Evolutionary conservation across 2,797 vertebrate species (phyloP), one percentile per base, ranked within the genome.

Genomic region (Lycodopsis pacificus): DNA sequence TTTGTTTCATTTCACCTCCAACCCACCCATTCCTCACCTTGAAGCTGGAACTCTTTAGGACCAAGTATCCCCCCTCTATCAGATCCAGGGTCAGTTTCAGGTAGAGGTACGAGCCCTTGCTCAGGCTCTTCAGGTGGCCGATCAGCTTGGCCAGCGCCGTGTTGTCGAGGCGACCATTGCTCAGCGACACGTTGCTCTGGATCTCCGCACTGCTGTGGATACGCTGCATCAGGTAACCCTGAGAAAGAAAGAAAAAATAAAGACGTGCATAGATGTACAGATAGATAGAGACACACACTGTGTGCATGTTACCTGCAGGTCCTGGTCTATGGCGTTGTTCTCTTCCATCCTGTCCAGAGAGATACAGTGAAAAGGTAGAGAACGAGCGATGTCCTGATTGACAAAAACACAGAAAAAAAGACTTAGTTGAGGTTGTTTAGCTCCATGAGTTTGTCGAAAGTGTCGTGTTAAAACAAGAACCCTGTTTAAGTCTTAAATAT

Each of bases 11-110:
- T 56, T 70, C 5, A 34, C 11, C 15, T 46, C n/a, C 15, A 22
- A 1, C 2, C 20, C 8, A 3, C 2, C 20, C 12, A 2, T 19
- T 17, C 19, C 72, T 72, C 58, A 95, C 95, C 95, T 99, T 99
- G 91, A 98, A 99, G 94, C 97, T 99, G 91, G 98, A 99, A 91
- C 98, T 99, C 94, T 99, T 99, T 19, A 99, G 95, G 15, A 99
- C 98, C 77, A 99, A 94, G 87, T 97, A 99, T 51, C 98, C 98
- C 85, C 97, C 96, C 89, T 99, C 97, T 81, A 99, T 99, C 87
- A 99, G 96, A 94, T 99, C 98, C 86, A 99, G 97, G 27, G 97
- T 99, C 83, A 99, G 96, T 87, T 99, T 99, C 85, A 99, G 95
- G 93, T 99, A 99, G 5, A 99, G 94, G 81, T 97, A 99, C 5